Evolutionary conservation across 2,113 vertebrate genomes (phyloP), one percentile per base, ranked within the genome.

Genomic region (Stomatorhinus ivindoensis): DNA sequence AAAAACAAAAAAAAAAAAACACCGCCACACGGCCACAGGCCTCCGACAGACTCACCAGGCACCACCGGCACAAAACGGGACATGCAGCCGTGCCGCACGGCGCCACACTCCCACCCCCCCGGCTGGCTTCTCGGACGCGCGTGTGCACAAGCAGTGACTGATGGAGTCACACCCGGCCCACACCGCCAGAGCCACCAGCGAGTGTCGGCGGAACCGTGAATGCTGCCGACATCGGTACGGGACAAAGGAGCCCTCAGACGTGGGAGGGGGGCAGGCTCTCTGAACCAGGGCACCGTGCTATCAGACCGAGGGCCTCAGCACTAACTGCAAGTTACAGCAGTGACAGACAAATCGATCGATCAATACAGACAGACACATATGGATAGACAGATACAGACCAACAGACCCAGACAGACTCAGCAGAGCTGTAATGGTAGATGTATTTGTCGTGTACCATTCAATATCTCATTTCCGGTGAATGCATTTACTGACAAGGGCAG

Each of bases 201-300:
- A 46, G 21, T 61, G 10, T n/a, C 39, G 9, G 42, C 24, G 15
- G 17, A 1, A 58, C 86, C 21, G 35, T 61, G 51, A 58, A 87
- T 15, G 76, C 76, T 89, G 48, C 39, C 44, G 50, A 47, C 88
- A 58, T 61, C 42, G 35, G 2, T 24, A 17, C 53, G 46, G 13
- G 21, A n/a, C 19, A 47, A 35, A 9, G 4, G 3, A 84, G 82
- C 21, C 82, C 8, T n/a, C 17, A 1, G 13, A 69, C 3, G n/a
- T 13, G 5, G n/a, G 3, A 2, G 0, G 3, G 5, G 0, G 24
- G 19, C 2, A 24, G 19, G 39, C 1, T 2, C 19, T 42, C 35
- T 8, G 35, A 10, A 5, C 35, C 73, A 80, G 65, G 61, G 10
- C 24, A 31, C 27, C 65, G 13, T 24, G 53, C 9, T 11, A 3